A percentile compares a stretch with the other conserved stretches of the same genome.
Conservation (phyloP, 2,888 invertebrate genomes). For the Ormyrus nitidulus region DNA sequence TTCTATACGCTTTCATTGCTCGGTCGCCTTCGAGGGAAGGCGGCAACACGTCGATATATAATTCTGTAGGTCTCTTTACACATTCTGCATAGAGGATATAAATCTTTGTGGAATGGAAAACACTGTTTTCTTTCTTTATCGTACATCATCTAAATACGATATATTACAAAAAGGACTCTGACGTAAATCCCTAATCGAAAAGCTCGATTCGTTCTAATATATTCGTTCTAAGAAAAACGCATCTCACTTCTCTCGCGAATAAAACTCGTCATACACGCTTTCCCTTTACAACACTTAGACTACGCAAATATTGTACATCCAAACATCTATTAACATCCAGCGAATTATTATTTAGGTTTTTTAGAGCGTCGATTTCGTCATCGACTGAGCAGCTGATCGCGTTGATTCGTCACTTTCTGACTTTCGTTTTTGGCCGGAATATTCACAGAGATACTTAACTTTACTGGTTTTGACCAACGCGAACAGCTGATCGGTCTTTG, state of each 20-base stretch:
- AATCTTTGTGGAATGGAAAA: constrained; percentile 18
- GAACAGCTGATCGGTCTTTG: constrained; percentile 34
- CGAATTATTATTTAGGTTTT: constrained; percentile 12
- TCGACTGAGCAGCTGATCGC: constrained; percentile 43
- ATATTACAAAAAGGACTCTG: constrained; percentile 51
- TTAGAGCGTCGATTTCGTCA: constrained; percentile 25
- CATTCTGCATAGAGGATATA: constrained; percentile 5
- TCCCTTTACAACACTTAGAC: constrained; percentile 50
- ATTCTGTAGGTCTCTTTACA: not conserved
- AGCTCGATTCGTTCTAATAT: constrained; percentile 28
- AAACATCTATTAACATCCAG: constrained; percentile 55
- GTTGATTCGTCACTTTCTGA: constrained; percentile 19
- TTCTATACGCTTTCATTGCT: not conserved
- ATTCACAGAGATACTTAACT: constrained; percentile 12
- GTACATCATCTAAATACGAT: constrained; percentile 27
- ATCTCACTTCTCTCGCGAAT: not conserved
- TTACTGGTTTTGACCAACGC: not conserved
- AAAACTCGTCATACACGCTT: not conserved
- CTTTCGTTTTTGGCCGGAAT: constrained; percentile 17
- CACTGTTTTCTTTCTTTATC: constrained; percentile 6
- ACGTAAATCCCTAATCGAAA: constrained; percentile 41
- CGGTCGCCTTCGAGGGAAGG: not conserved
- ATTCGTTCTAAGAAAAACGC: not conserved
- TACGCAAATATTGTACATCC: constrained; percentile 54
- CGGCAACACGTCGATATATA: not conserved